These are phyloP conservation scores for Glaucopsyche alexis DNA, from an alignment of 2,888 invertebrate genomes.

Conservation along the genomic window DNA sequence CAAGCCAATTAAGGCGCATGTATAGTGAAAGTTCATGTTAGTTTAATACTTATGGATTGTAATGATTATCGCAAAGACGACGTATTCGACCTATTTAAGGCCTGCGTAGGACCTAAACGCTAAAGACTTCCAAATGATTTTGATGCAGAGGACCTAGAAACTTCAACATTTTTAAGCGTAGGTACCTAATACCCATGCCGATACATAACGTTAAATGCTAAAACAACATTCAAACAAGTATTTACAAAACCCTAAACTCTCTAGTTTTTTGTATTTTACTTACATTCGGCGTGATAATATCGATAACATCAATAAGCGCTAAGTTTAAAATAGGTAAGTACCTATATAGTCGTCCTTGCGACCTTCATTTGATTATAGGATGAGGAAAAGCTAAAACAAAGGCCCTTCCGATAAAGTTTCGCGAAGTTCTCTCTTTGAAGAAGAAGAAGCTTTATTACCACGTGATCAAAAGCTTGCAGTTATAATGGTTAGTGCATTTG, in stretches of 20 bases:
- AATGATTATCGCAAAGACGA: neutral
- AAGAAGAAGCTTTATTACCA: neutral
- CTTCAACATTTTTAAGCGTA: too few relatives aligned
- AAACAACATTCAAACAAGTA: too few relatives aligned
- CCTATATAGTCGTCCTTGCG: too few relatives aligned
- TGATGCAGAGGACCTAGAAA: too few relatives aligned
- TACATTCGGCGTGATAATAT: too few relatives aligned
- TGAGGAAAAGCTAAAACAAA: neutral
- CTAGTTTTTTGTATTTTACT: too few relatives aligned
- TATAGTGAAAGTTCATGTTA: neutral
- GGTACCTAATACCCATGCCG: too few relatives aligned
- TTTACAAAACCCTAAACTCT: too few relatives aligned
- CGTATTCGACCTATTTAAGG: neutral
- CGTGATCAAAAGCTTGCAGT: constrained; percentile 2
- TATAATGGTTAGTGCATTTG: constrained; percentile 3
- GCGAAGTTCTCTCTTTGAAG: neutral
- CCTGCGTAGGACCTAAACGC: neutral
- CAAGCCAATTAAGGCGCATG: neutral
- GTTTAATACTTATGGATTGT: neutral
- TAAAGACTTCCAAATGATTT: too few relatives aligned
- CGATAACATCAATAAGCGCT: neutral
- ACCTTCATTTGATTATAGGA: neutral
- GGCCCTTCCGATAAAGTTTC: constrained; percentile 1
- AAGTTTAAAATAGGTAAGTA: neutral
- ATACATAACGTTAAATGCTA: too few relatives aligned